Evolutionary conservation across 1,140 invertebrate genomes (phyloP).

Genomic region (Coelopa frigida): DNA sequence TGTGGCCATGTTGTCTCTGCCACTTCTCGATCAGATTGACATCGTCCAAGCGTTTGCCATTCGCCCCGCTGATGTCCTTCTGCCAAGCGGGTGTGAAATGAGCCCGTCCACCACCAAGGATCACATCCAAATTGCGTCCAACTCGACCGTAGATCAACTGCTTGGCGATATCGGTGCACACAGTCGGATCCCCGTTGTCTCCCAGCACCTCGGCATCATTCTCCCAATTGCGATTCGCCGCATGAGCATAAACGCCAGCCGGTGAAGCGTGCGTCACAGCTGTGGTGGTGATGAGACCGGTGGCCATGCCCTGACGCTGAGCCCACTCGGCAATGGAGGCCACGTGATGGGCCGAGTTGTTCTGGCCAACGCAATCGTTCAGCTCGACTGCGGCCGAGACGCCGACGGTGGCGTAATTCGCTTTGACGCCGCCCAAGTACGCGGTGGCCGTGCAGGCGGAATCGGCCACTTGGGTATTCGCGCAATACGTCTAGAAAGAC

Average conservation of each 20-base stretch:
- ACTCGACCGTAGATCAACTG: slow-evolving; percentile 65
- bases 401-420: slow-evolving; percentile 66
- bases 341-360: slow-evolving; percentile 49
- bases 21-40: slow-evolving; percentile 66
- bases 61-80: slow-evolving; percentile 46
- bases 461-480: slow-evolving; percentile 58
- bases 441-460: slow-evolving; percentile 59
- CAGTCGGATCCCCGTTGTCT: slow-evolving; percentile 28
- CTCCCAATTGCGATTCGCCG: slow-evolving; percentile 70
- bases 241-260: slow-evolving; percentile 64
- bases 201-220: slow-evolving; percentile 54
- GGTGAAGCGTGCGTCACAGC: slow-evolving; percentile 75
- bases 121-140: slow-evolving; percentile 55
- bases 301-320: slow-evolving; percentile 58
- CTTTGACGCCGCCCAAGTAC: slow-evolving; percentile 74
- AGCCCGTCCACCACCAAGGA: slow-evolving; percentile 66
- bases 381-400: slow-evolving; percentile 56
- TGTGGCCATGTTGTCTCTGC: slow-evolving; percentile 47
- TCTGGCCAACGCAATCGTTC: slow-evolving; percentile 51
- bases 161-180: slow-evolving; percentile 64
- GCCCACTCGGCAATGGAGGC: slow-evolving; percentile 66
- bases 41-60: slow-evolving; percentile 55
- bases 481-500: slow-evolving; percentile 63
- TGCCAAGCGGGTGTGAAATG: slow-evolving; percentile 52
- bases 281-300: slow-evolving; percentile 66